phyloP scores from a whole-genome alignment of 92 coral and sea anemone genomes.

The Virgularia gustaviana region DNA sequence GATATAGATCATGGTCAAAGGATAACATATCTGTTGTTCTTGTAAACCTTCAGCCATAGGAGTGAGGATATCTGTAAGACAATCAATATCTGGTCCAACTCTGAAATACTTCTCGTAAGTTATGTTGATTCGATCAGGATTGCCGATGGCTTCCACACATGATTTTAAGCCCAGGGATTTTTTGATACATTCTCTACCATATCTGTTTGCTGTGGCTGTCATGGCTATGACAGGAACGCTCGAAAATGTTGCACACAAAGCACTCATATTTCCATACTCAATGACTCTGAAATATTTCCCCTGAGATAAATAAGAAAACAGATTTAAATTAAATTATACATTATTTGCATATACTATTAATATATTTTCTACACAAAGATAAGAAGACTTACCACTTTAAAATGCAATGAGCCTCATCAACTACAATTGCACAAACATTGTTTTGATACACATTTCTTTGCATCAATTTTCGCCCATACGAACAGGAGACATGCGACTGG shows the following conservation, averaged over 20 bases:
- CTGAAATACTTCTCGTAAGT: constrained; percentile 30
- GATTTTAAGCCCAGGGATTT: constrained; percentile 21
- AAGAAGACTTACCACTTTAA: constrained; percentile 31
- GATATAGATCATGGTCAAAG: constrained; percentile 30
- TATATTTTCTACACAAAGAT: too few species aligned
- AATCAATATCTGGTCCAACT: constrained; percentile 31
- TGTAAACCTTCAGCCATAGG: constrained; percentile 37
- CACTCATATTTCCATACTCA: constrained; percentile 8
- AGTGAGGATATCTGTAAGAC: constrained; percentile 17
- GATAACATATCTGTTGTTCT: constrained; percentile 21
- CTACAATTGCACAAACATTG: too few species aligned
- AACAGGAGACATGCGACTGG: constrained; percentile 11
- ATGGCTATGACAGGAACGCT: constrained; percentile 31
- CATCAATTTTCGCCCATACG: neutral
- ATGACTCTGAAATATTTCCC: constrained; percentile 34
- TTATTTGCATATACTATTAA: too few species aligned
- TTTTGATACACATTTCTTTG: neutral
- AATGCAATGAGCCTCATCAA: constrained; percentile 33
- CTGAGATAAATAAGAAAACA: too few species aligned
- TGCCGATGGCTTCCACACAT: constrained; percentile 21
- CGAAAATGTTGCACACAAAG: constrained; percentile 34
- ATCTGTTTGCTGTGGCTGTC: constrained; percentile 44
- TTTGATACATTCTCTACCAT: constrained; percentile 16
- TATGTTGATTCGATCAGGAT: constrained; percentile 39
- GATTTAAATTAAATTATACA: too few species aligned